Percentiles rank a stretch among this genome's conserved stretches.
These are phyloP conservation scores for Hypomecis atomaria DNA, from an alignment of 2,888 invertebrate species.

Conservation along the genomic window DNA sequence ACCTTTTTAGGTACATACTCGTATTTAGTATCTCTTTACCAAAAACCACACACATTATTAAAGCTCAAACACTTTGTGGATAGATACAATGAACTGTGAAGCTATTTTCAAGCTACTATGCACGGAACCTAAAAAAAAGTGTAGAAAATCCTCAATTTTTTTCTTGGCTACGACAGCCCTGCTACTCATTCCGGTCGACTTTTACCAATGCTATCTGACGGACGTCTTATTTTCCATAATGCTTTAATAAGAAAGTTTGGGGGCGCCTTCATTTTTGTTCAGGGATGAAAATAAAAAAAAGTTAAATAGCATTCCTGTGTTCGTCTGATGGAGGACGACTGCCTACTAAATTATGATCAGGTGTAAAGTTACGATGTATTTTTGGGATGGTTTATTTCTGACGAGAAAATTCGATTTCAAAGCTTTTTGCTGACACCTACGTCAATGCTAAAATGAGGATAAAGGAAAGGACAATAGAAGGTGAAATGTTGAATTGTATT, in stretches of 20 bases:
- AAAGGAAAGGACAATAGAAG: slow-evolving; percentile 2
- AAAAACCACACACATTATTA: too few species aligned
- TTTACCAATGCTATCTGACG: slow-evolving; percentile 52
- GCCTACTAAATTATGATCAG: slow-evolving; percentile 42
- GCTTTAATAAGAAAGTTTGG: slow-evolving; percentile 74
- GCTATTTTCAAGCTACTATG: too few species aligned
- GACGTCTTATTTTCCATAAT: slow-evolving; percentile 63
- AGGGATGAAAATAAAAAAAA: slow-evolving; percentile 54
- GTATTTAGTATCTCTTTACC: too few species aligned
- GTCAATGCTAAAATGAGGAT: slow-evolving; percentile 5
- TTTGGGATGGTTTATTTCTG: slow-evolving; percentile 34
- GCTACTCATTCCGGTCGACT: slow-evolving; percentile 30
- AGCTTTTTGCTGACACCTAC: slow-evolving; percentile 7
- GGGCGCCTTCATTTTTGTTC: slow-evolving; percentile 55
- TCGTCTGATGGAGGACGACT: slow-evolving; percentile 45
- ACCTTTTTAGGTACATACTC: too few species aligned
- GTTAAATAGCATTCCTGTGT: slow-evolving; percentile 59
- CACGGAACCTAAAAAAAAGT: too few species aligned
- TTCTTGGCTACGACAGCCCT: slow-evolving; percentile 36
- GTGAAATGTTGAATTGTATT: too few species aligned
- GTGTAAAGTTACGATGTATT: slow-evolving; percentile 32
- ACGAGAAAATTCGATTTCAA: slow-evolving; percentile 25
- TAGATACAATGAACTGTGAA: too few species aligned
- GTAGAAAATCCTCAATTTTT: not conserved
- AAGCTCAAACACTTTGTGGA: too few species aligned